These are phyloP conservation scores for Tursiops truncatus DNA, from an alignment of 2,113 vertebrate species.

Conservation along the genomic window DNA sequence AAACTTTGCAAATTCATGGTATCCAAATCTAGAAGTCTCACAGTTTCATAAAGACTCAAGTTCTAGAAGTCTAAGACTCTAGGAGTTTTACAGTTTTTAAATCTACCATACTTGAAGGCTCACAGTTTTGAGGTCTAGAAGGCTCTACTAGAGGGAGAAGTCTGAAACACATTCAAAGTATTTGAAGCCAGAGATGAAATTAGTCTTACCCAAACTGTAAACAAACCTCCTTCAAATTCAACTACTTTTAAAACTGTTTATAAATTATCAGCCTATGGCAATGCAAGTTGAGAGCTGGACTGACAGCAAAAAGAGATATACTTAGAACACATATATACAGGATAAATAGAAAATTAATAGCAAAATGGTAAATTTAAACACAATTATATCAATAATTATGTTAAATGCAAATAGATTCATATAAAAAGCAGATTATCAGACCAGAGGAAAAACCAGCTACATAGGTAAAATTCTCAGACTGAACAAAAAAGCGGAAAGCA, in stretches of 20 bases:
- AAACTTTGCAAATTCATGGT: not conserved
- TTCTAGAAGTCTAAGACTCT: not conserved
- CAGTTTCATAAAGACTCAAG: not conserved
- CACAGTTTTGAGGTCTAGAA: not conserved
- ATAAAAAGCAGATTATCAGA: not conserved
- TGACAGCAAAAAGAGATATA: not conserved
- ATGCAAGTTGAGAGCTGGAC: not conserved
- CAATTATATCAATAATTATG: not conserved
- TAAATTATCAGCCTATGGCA: not conserved
- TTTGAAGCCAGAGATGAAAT: not conserved
- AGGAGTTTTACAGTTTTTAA: not conserved
- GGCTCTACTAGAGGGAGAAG: not conserved
- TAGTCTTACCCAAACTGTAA: not conserved
- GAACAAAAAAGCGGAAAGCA: not conserved
- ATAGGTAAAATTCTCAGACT: not conserved
- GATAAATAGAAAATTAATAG: not conserved
- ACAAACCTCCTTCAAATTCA: not conserved
- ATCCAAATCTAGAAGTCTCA: not conserved
- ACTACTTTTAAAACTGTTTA: not conserved
- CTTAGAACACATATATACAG: not conserved
- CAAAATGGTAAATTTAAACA: not conserved
- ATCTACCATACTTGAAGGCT: not conserved
- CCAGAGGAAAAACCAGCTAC: not conserved
- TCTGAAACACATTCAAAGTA: not conserved
- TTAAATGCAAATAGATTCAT: not conserved